phyloP scores from a whole-genome alignment of 2,113 vertebrate genomes.

The Lepus timidus region DNA sequence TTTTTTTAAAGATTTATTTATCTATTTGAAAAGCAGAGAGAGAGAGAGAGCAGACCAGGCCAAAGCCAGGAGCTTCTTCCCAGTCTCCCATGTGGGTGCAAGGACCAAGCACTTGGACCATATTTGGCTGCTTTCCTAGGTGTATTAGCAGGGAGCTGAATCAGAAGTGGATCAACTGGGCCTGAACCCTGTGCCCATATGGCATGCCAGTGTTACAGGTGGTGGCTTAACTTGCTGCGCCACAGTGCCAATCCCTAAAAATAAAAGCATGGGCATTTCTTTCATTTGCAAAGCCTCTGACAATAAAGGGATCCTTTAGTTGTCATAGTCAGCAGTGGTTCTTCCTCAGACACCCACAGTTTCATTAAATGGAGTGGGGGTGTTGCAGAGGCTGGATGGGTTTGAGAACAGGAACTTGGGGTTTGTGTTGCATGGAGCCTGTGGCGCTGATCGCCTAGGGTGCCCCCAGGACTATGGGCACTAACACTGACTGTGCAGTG shows the following conservation, averaged over 20 bases:
- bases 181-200: too few relatives aligned
- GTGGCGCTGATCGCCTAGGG: neutral
- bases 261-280: neutral
- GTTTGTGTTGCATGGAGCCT: neutral
- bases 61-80: too few relatives aligned
- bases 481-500: accelerated
- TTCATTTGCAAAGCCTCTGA: neutral
- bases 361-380: neutral
- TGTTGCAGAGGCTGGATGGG: neutral
- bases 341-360: neutral
- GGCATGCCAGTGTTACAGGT: too few relatives aligned
- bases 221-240: too few relatives aligned
- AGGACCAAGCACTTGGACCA: too few relatives aligned
- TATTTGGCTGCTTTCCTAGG: too few relatives aligned
- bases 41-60: neutral
- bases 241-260: neutral
- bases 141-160: too few relatives aligned
- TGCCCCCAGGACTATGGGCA: neutral
- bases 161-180: too few relatives aligned
- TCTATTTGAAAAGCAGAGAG: neutral
- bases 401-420: neutral
- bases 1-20: too few relatives aligned
- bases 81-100: too few relatives aligned
- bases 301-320: too few relatives aligned
- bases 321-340: neutral